Conservation (phyloP, 2,113 vertebrate genomes). For the Macrotis lagotis region DNA sequence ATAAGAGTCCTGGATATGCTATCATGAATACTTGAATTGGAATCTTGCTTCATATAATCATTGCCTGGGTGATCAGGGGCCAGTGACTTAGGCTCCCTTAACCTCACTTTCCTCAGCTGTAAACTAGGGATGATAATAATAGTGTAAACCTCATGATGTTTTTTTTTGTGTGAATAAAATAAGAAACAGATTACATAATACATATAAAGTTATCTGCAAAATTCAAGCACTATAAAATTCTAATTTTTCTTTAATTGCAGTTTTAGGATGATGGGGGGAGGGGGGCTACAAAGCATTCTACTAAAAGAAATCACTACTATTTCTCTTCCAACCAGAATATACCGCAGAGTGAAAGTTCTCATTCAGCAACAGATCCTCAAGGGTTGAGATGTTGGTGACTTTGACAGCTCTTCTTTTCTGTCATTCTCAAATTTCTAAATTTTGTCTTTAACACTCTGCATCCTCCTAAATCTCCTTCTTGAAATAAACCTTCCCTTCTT, state of each 20-base stretch:
- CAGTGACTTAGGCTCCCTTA: neutral
- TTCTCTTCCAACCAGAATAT: neutral
- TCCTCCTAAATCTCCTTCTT: neutral
- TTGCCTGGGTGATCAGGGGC: neutral
- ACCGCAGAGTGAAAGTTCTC: neutral
- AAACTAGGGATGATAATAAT: neutral
- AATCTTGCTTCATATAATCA: too few species aligned
- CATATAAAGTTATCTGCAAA: neutral
- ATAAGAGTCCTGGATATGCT: too few species aligned
- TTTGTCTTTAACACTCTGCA: neutral
- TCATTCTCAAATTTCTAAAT: neutral
- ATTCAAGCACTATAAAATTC: neutral
- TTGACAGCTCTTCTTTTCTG: neutral
- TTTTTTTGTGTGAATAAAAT: neutral
- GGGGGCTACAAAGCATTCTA: neutral
- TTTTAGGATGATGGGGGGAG: neutral
- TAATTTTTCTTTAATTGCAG: neutral
- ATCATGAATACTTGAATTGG: too few species aligned
- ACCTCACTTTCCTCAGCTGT: neutral
- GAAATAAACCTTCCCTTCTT: neutral
- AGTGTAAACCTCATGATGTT: neutral
- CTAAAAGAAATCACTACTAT: neutral
- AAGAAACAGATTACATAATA: neutral
- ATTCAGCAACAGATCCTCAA: neutral
- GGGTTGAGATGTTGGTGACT: neutral